Conservation (phyloP, 2,888 invertebrate species). For the Hydrotaea diabolus region DNA sequence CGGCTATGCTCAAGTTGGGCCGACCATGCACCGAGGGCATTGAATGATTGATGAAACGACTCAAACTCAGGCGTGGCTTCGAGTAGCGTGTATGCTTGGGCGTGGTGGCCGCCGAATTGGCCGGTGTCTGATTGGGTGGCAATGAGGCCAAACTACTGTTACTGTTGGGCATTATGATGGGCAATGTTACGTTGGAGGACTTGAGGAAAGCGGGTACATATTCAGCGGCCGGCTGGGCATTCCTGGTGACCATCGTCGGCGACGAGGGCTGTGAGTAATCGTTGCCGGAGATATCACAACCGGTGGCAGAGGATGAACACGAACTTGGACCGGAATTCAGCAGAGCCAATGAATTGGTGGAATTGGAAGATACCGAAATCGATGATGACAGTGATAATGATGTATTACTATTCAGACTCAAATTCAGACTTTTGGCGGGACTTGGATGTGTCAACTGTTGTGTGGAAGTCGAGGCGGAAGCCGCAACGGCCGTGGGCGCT, state of each 20-base stretch:
- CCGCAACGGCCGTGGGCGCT: slow-evolving; percentile 60
- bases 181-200: slow-evolving; percentile 75
- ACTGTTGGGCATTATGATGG: slow-evolving; percentile 75
- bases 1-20: slow-evolving; percentile 75
- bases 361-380: slow-evolving; percentile 66
- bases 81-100: slow-evolving; percentile 79
- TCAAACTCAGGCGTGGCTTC: slow-evolving; percentile 79
- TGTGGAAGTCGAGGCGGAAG: slow-evolving; percentile 55
- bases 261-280: slow-evolving; percentile 68
- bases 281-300: slow-evolving; percentile 55
- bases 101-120: slow-evolving; percentile 78
- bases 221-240: slow-evolving; percentile 60
- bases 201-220: slow-evolving; percentile 75
- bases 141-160: slow-evolving; percentile 72
- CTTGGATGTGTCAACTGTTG: slow-evolving; percentile 69
- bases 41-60: slow-evolving; percentile 79
- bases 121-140: slow-evolving; percentile 69
- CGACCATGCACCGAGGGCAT: slow-evolving; percentile 81
- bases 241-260: slow-evolving; percentile 64
- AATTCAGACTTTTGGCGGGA: slow-evolving; percentile 76
- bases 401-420: slow-evolving; percentile 73
- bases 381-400: slow-evolving; percentile 68
- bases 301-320: slow-evolving; percentile 70
- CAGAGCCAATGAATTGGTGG: slow-evolving; percentile 60
- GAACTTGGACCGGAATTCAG: slow-evolving; percentile 69